phyloP scores from a whole-genome alignment of 2,797 vertebrate species.

The Eleutherodactylus coqui region DNA sequence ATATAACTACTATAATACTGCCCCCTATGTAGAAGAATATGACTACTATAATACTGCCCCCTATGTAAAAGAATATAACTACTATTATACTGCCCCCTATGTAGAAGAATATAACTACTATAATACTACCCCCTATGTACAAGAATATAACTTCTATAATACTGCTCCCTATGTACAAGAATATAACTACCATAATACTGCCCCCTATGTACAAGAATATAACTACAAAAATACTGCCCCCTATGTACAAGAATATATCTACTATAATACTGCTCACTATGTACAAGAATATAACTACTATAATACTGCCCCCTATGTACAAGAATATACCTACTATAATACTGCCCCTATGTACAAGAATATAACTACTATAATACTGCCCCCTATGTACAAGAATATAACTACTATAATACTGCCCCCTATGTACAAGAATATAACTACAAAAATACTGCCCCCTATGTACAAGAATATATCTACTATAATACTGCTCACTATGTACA shows the following conservation, averaged over 20 bases:
- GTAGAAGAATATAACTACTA: background rate
- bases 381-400: background rate
- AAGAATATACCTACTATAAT: conserved; percentile 10
- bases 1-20: too few relatives aligned
- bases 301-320: conserved; percentile 10
- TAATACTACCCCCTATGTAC: background rate
- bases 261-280: conserved; percentile 10
- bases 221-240: conserved; percentile 1
- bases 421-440: conserved; percentile 6
- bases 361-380: background rate
- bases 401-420: conserved; percentile 3
- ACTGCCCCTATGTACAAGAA: conserved; percentile 3
- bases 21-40: too few relatives aligned
- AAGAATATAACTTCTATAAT: background rate
- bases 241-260: conserved; percentile 13
- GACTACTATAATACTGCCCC: too few relatives aligned
- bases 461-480: conserved; percentile 13
- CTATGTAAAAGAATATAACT: background rate
- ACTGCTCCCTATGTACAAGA: background rate
- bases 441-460: background rate
- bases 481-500: background rate
- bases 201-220: background rate
- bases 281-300: conserved; percentile 8
- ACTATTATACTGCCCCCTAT: background rate
- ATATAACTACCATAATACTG: background rate